phyloP scores from a whole-genome alignment of 2,888 invertebrate genomes.

The Meganola albula region DNA sequence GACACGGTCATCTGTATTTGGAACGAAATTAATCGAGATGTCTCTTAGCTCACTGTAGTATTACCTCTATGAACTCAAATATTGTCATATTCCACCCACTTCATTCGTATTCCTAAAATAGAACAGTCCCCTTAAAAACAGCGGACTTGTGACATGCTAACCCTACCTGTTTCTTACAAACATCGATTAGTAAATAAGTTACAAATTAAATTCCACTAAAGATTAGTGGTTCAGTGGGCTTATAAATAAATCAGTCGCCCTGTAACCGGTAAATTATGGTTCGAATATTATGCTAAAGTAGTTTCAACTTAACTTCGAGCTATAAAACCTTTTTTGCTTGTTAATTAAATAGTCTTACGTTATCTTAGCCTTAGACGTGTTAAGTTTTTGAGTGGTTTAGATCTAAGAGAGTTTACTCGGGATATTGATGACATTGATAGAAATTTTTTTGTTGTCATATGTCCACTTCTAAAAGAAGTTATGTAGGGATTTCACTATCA shows the following conservation, averaged over 20 bases:
- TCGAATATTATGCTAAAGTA: slow-evolving; percentile 67
- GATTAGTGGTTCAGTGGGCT: slow-evolving; percentile 64
- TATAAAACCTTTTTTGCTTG: slow-evolving; percentile 29
- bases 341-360: slow-evolving; percentile 31
- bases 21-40: no score
- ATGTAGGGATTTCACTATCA: no score
- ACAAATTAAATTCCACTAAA: slow-evolving; percentile 71
- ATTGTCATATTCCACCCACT: not conserved
- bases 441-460: no score
- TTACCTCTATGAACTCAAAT: no score
- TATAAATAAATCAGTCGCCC: slow-evolving; percentile 72
- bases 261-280: slow-evolving; percentile 63
- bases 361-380: no score
- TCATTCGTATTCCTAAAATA: slow-evolving; percentile 10
- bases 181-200: slow-evolving; percentile 68
- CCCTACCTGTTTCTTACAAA: slow-evolving; percentile 42
- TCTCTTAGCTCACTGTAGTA: no score
- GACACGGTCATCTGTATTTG: no score
- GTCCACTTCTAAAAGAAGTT: no score
- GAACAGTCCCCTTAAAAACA: slow-evolving; percentile 14
- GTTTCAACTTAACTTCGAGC: slow-evolving; percentile 30
- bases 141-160: slow-evolving; percentile 33
- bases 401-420: no score
- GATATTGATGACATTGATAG: no score
- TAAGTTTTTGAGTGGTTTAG: no score